A percentile compares a stretch with the other conserved stretches of the same genome.
phyloP scores from a whole-genome alignment of 1,140 invertebrate species.

The Leptestheria dahalacensis region DNA sequence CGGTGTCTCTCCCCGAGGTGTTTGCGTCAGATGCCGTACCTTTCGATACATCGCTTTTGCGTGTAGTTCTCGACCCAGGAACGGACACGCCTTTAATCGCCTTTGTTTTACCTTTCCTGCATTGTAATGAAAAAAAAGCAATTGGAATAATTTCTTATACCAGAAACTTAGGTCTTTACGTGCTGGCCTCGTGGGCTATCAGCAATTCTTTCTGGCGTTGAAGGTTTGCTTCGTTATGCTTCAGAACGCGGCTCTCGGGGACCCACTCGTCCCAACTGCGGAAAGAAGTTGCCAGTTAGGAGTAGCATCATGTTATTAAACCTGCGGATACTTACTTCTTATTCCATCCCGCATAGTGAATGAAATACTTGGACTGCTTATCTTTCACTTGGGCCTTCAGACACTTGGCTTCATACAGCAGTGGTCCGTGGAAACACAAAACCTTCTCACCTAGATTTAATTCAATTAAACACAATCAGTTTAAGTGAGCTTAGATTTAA shows the following conservation, averaged over 20 bases:
- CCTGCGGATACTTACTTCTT: too few relatives aligned
- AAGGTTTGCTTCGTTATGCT: conserved; percentile 81
- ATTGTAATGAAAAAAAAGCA: background rate
- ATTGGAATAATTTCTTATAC: background rate
- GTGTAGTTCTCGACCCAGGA: conserved; percentile 16
- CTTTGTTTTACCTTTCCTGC: conserved; percentile 19
- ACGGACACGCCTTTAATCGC: conserved; percentile 14
- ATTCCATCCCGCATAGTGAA: conserved; percentile 96
- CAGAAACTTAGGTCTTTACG: conserved; percentile 21
- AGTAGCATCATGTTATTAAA: too few relatives aligned
- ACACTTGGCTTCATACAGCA: conserved; percentile 93
- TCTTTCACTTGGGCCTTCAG: conserved; percentile 69
- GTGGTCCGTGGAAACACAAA: conserved; percentile 85
- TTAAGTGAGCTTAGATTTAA: background rate
- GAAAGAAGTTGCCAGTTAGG: too few relatives aligned
- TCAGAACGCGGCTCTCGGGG: conserved; percentile 77
- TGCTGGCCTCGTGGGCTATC: conserved; percentile 54
- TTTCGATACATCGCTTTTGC: conserved; percentile 15
- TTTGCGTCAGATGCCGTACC: conserved; percentile 18
- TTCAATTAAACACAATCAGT: background rate
- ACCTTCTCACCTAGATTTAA: conserved; percentile 65
- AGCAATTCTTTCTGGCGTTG: conserved; percentile 78
- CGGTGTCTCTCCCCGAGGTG: conserved; percentile 22
- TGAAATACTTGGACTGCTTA: conserved; percentile 75
- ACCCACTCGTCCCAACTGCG: conserved; percentile 96